These are phyloP conservation scores for Trichechus manatus DNA, from an alignment of 2,113 vertebrate species.

Conservation along the genomic window DNA sequence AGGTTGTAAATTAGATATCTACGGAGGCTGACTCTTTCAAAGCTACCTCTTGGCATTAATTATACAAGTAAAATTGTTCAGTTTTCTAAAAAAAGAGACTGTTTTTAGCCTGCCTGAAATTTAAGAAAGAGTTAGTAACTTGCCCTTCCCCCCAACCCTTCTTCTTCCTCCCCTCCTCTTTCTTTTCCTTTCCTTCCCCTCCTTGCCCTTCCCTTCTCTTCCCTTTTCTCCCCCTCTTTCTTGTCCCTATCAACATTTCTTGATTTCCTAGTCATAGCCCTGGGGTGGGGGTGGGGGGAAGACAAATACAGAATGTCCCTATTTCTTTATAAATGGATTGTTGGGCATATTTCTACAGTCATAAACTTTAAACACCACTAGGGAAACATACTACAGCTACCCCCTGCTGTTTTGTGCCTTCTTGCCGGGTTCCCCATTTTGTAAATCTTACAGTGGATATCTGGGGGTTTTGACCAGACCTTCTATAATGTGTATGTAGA, in stretches of 20 bases:
- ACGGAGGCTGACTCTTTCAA: background rate
- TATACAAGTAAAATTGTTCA: slow-evolving; percentile 20
- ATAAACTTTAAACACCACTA: background rate
- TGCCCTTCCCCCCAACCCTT: background rate
- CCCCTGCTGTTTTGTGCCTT: background rate
- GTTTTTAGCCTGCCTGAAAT: slow-evolving; percentile 34
- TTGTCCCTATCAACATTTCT: background rate
- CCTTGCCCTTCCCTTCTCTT: fast-evolving
- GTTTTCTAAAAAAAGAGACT: slow-evolving; percentile 66
- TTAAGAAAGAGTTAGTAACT: slow-evolving; percentile 34
- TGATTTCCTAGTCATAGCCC: background rate
- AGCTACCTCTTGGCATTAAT: slow-evolving; percentile 10
- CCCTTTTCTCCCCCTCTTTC: background rate
- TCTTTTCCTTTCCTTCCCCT: background rate
- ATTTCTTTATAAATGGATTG: background rate
- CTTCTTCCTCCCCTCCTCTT: background rate
- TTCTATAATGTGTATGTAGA: background rate
- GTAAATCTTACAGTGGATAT: background rate
- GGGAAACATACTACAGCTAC: background rate
- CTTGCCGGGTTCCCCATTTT: background rate
- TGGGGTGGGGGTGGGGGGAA: background rate
- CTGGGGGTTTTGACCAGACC: background rate
- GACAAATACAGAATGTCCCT: background rate
- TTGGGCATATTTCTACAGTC: background rate
- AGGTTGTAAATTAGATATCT: slow-evolving; percentile 66